Base-by-base conservation (phyloP, 2,113 vertebrate species). In the Callithrix jacchus region DNA sequence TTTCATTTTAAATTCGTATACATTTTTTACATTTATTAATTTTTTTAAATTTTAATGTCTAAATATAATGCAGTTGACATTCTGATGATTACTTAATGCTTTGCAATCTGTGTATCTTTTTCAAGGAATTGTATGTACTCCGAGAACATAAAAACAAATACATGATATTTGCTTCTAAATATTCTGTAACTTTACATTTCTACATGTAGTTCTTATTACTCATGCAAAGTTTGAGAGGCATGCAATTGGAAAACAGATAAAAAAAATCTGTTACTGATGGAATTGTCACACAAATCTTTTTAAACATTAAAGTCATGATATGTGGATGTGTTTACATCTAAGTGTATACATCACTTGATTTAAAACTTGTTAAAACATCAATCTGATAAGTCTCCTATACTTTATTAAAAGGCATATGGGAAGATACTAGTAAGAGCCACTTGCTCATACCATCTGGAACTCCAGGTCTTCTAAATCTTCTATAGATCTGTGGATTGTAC, bases 131-230 rank as follows among this genome's bases (percentile, higher is more conserved):
- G 35, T 35, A 6, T 2, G 20, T 74, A 68, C 14, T 74, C 14
- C 68, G 80, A 86, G 10, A 10, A 68, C 9, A 37, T 82, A 23
- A 58, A 64, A 27, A n/a, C 61, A 82, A 87, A 40, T 84, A 27
- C 47, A n/a, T 80, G 30, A 85, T 47, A 14, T 74, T 87, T 74
- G 10, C 35, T 27, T 87, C 16, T 68, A 47, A 40, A 86, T 70
- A 10, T 73, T 86, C 42, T 71, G 1, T 32, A 93, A 96, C 76
- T 37, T 86, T 96, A 40, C 11, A 93, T 89, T 70, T 64, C 54
- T 87, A 14, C 3, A 45, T 14, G 0, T 35, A 71, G 1, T 2
- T 70, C 8, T 90, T 77, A n/a, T 2, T 61, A 61, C 1, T 25
- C 13, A 52, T n/a, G n/a, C n/a, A 9, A 70, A 32, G 21, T 87